Percentiles rank a stretch among this genome's conserved stretches.
phyloP scores from a whole-genome alignment of 2,113 vertebrate genomes.

The Serinus canaria region DNA sequence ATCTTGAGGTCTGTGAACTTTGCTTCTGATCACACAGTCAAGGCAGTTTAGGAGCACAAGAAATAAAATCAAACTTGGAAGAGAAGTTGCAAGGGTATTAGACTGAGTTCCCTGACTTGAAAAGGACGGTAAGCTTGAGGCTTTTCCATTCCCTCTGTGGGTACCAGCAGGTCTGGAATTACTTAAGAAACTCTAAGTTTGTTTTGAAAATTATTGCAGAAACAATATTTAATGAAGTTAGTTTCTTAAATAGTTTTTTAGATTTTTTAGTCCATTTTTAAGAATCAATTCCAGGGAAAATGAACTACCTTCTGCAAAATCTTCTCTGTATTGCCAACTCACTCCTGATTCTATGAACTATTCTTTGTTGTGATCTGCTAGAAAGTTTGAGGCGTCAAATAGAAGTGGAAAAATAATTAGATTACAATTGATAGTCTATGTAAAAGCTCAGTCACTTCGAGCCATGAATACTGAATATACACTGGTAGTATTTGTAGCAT shows the following conservation, averaged over 20 bases:
- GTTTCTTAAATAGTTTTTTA: background rate
- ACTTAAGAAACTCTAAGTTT: background rate
- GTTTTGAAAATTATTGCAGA: background rate
- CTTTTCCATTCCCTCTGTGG: background rate
- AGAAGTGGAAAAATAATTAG: background rate
- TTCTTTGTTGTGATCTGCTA: background rate
- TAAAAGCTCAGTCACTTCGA: background rate
- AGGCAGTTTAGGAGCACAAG: background rate
- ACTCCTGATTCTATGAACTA: background rate
- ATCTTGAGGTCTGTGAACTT: background rate
- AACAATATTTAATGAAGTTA: background rate
- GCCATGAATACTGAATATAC: background rate
- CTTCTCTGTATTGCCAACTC: background rate
- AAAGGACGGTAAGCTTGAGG: background rate
- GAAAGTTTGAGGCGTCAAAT: background rate
- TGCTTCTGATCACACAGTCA: background rate
- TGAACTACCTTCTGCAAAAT: background rate
- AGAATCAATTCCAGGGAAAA: background rate
- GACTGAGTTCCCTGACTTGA: background rate
- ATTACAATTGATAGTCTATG: background rate
- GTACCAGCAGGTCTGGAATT: background rate
- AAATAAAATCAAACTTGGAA: background rate
- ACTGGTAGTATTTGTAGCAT: background rate
- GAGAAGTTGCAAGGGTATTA: background rate
- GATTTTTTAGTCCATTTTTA: background rate